Evolutionary conservation across 2,113 vertebrate species (phyloP), one percentile per base, ranked within the genome.

Genomic region (Machaerirhynchus nigripectus): DNA sequence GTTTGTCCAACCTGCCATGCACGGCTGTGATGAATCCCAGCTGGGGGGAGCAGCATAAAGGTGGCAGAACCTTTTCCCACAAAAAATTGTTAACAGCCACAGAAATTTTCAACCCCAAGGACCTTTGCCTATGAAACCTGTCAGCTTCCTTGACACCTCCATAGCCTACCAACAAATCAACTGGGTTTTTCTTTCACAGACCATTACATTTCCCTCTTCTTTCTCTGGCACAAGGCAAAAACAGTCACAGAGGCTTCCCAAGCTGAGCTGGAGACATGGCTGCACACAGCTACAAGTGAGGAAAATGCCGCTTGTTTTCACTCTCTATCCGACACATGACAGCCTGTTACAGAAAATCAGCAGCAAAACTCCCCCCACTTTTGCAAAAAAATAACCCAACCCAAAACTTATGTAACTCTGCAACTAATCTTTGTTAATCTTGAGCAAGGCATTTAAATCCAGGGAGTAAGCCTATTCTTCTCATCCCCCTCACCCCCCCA

Each of bases 351-450:
- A 89, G 56, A 90, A 91, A 95, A 81, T 35, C 74, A 55, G 27
- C 59, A n/a, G 42, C 80, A 74, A 79, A 80, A 31, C 53, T 89
- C 47, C 64, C 81, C 39, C 40, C 1, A 10, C 74, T 78, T 89
- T 20, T 30, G 35, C 49, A 79, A 67, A 56, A 60, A n/a, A 60
- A 35, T 10, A 9, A 59, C 55, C 60, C 61, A 84, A 61, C 30
- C 28, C 89, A 33, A 96, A 97, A 87, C 31, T 79, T 91, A 91
- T 13, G 55, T 76, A 97, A 96, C 64, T 52, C 53, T 40, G 21
- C 23, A 89, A 91, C 87, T 98, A 93, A 96, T 93, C 92, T 95
- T 83, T 27, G 2, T 24, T 97, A 97, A 96, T 94, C 92, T 95
- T 86, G 85, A 93, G 96, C 63, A 73, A 95, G 81, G 53, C 69